phyloP scores from a whole-genome alignment of 2,797 vertebrate genomes.

The Acropternis orthonyx region DNA sequence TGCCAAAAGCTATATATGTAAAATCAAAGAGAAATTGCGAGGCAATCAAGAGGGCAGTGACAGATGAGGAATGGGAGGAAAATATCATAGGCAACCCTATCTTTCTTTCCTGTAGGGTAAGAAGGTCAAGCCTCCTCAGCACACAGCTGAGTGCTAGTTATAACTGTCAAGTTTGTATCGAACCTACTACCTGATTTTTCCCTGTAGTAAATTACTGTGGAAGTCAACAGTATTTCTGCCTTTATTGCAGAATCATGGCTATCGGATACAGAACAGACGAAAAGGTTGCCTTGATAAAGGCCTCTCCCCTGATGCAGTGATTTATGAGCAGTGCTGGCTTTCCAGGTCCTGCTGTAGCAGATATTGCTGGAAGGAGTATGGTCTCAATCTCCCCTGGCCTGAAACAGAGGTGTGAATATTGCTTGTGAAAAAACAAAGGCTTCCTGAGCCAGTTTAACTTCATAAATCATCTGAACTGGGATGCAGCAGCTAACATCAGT shows the following conservation, averaged over 20 bases:
- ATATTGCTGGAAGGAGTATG: neutral
- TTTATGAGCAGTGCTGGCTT: constrained; percentile 32
- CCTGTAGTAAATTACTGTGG: constrained; percentile 8
- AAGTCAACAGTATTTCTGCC: constrained; percentile 8
- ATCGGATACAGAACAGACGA: neutral
- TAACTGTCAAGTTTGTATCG: neutral
- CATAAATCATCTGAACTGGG: constrained; percentile 27
- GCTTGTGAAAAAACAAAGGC: neutral
- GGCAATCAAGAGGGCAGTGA: neutral
- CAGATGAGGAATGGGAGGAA: neutral
- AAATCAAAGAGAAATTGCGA: neutral
- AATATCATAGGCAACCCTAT: neutral
- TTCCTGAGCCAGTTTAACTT: constrained; percentile 27
- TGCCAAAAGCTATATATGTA: neutral
- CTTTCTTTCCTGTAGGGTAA: neutral
- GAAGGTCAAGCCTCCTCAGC: neutral
- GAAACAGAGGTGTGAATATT: constrained; percentile 34
- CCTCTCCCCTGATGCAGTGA: neutral
- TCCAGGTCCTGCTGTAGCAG: constrained; percentile 40
- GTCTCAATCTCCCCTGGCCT: constrained; percentile 19
- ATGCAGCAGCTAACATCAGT: neutral
- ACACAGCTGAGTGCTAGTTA: neutral
- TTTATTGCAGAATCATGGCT: constrained; percentile 7
- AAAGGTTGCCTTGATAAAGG: neutral
- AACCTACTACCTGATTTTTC: neutral